phyloP scores from a whole-genome alignment of 2,888 invertebrate species.

The Cheiracanthium punctorium region DNA sequence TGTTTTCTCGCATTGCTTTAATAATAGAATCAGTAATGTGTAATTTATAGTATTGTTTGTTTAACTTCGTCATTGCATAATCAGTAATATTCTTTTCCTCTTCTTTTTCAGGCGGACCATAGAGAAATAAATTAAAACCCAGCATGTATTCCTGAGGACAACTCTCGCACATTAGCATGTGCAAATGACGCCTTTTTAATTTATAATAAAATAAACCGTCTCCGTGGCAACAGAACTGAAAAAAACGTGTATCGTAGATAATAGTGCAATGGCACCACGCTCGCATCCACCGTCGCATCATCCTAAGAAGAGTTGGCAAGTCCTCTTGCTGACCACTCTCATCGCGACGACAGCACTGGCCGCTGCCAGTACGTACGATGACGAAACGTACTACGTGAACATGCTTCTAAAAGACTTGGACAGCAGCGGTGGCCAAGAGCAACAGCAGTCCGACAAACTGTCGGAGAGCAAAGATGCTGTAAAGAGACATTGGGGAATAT shows the following conservation, averaged over 20 bases:
- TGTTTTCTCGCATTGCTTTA: no score
- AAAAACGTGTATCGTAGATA: not conserved
- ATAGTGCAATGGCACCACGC: not conserved
- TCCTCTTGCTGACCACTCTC: not conserved
- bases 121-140: no score
- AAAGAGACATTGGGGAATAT: slow-evolving; percentile 78
- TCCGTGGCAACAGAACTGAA: not conserved
- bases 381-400: slow-evolving; percentile 59
- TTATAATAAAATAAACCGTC: not conserved
- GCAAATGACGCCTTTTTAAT: not conserved
- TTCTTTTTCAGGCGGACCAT: not conserved
- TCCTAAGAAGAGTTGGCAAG: not conserved
- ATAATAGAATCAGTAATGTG: no score
- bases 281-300: not conserved
- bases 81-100: no score
- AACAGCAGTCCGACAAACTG: slow-evolving; percentile 21
- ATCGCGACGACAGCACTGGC: not conserved
- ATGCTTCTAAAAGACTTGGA: slow-evolving; percentile 53
- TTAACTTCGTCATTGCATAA: no score
- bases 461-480: slow-evolving; percentile 69
- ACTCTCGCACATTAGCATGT: not conserved
- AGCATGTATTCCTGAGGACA: not conserved
- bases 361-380: slow-evolving; percentile 21
- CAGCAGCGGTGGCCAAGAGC: not conserved
- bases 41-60: no score